These are phyloP conservation scores for Acrocyrtus sp. DNA, from an alignment of 2,888 invertebrate genomes.

Conservation along the genomic window DNA sequence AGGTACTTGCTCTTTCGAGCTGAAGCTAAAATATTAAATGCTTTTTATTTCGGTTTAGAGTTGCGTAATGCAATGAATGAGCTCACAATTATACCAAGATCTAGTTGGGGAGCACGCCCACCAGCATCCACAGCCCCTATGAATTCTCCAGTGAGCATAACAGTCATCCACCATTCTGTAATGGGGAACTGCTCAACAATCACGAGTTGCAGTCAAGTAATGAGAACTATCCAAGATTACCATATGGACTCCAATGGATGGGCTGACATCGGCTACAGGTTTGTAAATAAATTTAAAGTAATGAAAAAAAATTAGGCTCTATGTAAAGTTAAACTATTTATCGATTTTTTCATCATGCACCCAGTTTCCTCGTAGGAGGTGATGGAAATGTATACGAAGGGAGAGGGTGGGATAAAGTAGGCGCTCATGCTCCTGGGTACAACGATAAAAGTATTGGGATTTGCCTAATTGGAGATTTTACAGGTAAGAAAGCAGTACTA, in stretches of 20 bases:
- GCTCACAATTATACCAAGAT: conserved; percentile 16
- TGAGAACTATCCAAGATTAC: conserved; percentile 75
- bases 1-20: too few relatives aligned
- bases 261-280: conserved; percentile 72
- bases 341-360: conserved; percentile 51
- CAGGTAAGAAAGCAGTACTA: too few relatives aligned
- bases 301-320: too few relatives aligned
- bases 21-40: too few relatives aligned
- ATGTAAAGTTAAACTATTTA: neutral
- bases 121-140: conserved; percentile 65
- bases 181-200: conserved; percentile 72
- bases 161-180: conserved; percentile 73
- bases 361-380: conserved; percentile 78
- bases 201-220: conserved; percentile 72
- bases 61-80: too few relatives aligned
- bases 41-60: too few relatives aligned
- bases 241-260: conserved; percentile 71
- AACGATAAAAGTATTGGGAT: conserved; percentile 77
- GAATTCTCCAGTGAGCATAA: conserved; percentile 72
- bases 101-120: conserved; percentile 72
- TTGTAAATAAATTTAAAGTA: neutral
- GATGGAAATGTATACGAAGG: conserved; percentile 73
- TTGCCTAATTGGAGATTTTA: conserved; percentile 79
- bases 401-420: conserved; percentile 70
- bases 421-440: conserved; percentile 78